Evolutionary conservation across 2,113 vertebrate species (phyloP).

Genomic region (sheep (Ovis aries)): DNA sequence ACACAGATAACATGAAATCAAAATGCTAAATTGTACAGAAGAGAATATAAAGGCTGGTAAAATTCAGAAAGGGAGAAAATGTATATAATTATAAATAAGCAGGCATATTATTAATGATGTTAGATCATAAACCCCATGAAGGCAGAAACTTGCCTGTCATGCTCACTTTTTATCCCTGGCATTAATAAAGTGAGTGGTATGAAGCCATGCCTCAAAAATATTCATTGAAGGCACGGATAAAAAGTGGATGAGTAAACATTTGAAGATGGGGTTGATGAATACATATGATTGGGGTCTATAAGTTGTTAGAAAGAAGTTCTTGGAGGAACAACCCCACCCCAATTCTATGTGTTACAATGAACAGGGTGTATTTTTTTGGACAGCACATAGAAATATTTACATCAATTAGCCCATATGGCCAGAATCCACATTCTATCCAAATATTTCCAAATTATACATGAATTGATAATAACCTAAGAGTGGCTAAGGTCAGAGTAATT

Average conservation of each 20-base stretch:
- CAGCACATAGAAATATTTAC: neutral
- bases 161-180: neutral
- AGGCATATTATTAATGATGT: neutral
- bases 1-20: neutral
- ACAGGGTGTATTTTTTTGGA: neutral
- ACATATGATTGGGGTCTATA: neutral
- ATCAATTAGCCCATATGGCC: neutral
- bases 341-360: neutral
- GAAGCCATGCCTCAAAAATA: neutral
- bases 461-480: neutral
- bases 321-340: neutral
- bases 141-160: neutral
- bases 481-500: constrained; percentile 15
- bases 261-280: neutral
- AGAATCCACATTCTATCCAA: neutral
- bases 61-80: neutral
- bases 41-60: neutral
- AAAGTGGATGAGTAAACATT: neutral
- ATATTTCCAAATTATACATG: constrained; percentile 1
- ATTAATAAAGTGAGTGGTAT: neutral
- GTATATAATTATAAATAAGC: neutral
- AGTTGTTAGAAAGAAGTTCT: neutral
- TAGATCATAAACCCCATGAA: neutral
- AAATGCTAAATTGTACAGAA: neutral
- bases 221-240: neutral